These are phyloP conservation scores for Empidonax traillii DNA, from an alignment of 2,113 vertebrate species.

Conservation along the genomic window DNA sequence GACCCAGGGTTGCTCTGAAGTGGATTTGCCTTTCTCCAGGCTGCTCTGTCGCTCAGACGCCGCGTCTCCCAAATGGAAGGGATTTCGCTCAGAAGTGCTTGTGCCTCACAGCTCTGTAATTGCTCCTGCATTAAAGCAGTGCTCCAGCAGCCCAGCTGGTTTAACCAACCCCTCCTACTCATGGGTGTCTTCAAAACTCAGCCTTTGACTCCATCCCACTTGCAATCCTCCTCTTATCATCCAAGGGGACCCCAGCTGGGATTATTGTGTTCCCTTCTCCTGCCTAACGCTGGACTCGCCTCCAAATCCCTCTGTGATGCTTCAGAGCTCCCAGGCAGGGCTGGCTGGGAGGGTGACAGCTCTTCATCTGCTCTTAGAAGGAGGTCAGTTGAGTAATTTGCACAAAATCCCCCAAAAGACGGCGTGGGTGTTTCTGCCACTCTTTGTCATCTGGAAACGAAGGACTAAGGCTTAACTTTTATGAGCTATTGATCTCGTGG, in stretches of 20 bases:
- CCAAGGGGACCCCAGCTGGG: neutral
- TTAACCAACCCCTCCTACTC: neutral
- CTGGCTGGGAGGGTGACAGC: neutral
- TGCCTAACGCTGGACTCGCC: neutral
- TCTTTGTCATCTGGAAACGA: neutral
- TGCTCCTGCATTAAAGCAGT: constrained; percentile 18
- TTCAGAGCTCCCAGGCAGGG: neutral
- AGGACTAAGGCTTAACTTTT: neutral
- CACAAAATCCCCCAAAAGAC: neutral
- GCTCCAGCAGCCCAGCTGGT: neutral
- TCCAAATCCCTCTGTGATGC: neutral
- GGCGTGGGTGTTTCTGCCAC: neutral
- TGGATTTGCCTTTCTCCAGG: constrained; percentile 18
- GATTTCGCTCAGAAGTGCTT: constrained; percentile 36
- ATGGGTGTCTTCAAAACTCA: neutral
- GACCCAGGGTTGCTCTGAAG: neutral
- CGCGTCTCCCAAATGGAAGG: neutral
- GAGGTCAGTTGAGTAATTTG: neutral
- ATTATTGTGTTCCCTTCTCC: neutral
- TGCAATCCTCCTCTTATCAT: neutral
- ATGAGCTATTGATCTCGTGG: neutral
- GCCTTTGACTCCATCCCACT: neutral
- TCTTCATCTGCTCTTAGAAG: neutral
- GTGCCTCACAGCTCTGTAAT: neutral
- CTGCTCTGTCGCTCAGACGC: neutral